Evolutionary conservation across 2,797 vertebrate genomes (phyloP).

Genomic region (Arctocebus calabarensis): DNA sequence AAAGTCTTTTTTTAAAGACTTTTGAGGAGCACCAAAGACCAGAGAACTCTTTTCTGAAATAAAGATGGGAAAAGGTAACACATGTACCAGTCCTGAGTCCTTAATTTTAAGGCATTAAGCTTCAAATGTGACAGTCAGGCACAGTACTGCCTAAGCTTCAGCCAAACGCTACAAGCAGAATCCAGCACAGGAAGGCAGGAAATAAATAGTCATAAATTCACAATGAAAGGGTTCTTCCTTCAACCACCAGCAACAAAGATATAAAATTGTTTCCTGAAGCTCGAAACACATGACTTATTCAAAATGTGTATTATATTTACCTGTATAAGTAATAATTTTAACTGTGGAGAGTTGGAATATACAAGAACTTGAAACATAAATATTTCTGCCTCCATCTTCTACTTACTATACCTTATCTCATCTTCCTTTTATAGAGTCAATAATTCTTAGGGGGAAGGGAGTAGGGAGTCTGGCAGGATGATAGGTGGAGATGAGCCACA

Average conservation of each 20-base stretch:
- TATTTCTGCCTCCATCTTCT: slow-evolving; percentile 38
- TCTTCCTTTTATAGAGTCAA: slow-evolving; percentile 41
- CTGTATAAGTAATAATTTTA: slow-evolving; percentile 47
- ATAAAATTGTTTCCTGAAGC: slow-evolving; percentile 37
- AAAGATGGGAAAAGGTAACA: not conserved
- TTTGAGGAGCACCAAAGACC: not conserved
- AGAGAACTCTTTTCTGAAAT: slow-evolving; percentile 35
- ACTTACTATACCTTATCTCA: slow-evolving; percentile 4
- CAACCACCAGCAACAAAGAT: slow-evolving; percentile 19
- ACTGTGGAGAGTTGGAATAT: slow-evolving; percentile 16
- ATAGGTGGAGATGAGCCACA: not conserved
- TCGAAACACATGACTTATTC: slow-evolving; percentile 28
- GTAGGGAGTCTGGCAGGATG: not conserved
- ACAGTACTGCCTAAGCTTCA: not conserved
- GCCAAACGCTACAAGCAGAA: not conserved
- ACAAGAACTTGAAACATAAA: slow-evolving; percentile 5
- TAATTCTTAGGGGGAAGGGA: not conserved
- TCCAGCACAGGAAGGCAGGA: not conserved
- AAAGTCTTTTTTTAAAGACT: not conserved
- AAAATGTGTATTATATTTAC: slow-evolving; percentile 36
- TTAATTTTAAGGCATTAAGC: slow-evolving; percentile 7
- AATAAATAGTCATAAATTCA: slow-evolving; percentile 48
- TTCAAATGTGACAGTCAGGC: not conserved
- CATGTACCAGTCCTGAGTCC: not conserved
- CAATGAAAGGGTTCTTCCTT: slow-evolving; percentile 18